Evolutionary conservation across 2,113 vertebrate species (phyloP), one percentile per base, ranked within the genome.

Genomic region (Nerophis lumbriciformis): DNA sequence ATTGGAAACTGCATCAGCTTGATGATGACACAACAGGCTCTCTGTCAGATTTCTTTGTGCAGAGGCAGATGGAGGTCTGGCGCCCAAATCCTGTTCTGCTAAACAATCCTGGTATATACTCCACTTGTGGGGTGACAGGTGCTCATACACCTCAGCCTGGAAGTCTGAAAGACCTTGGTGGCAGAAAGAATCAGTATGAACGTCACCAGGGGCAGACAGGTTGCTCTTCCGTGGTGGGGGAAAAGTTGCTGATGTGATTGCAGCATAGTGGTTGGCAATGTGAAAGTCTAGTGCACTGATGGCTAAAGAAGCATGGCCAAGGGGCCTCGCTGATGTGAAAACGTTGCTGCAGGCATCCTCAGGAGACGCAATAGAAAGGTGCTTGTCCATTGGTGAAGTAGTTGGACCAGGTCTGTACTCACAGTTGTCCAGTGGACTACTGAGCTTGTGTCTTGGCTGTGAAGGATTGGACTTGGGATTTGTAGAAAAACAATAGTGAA

Each of bases 111-210:
- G 93, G 50, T 94, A 97, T 65, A 90, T 87, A 50, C 93, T 95
- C 66, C 90, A 90, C 72, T 89, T 90, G 36, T 90, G 88, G 15
- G 92, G 90, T 0, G 91, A 87, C 86, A 93, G 87, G 75, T 81
- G 90, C 67, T 93, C 91, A 1, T 66, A 69, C 1, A 79, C 86
- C 58, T 86, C 37, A 6, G 90, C 90, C 83, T 93, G 94, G 84
- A 88, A 97, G 76, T 94, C 91, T 1, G 93, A 92, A 75, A 96
- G 87, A 4, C 92, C 92, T 79, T 92, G 94, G 66, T 95, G 93
- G 81, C 93, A 93, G 11, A 86, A 73, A 52, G 65, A 35, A 2
- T 87, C 79, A 0, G 76, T 48, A 16, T 68, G 72, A 6, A 73
- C 66, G 39, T 85, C 76, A 0, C 81, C 28, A 4, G 74, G 70